phyloP scores from a whole-genome alignment of 1,140 invertebrate species.

The Tetraneura akinire region DNA sequence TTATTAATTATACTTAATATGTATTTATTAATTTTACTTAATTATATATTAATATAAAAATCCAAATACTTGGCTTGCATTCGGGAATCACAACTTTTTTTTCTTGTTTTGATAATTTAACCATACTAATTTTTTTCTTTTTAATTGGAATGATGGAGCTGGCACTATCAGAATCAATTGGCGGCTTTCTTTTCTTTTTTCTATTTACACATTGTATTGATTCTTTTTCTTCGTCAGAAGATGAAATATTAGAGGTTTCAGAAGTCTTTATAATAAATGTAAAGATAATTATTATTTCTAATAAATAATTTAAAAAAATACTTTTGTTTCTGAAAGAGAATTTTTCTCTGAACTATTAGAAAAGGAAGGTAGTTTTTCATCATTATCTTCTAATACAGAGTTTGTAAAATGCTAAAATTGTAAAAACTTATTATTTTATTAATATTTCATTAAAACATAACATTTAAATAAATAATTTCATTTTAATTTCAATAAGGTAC shows the following conservation, averaged over 20 bases:
- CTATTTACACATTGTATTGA: background rate
- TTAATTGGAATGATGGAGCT: slow-evolving; percentile 55
- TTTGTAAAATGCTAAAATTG: slow-evolving; percentile 32
- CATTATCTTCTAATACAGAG: slow-evolving; percentile 47
- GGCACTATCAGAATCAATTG: slow-evolving; percentile 43
- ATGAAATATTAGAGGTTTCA: slow-evolving; percentile 19
- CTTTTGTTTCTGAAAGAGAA: slow-evolving; percentile 29
- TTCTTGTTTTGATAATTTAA: slow-evolving; percentile 56
- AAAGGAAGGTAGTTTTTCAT: slow-evolving; percentile 37
- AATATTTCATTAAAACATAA: background rate
- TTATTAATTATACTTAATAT: too few relatives aligned
- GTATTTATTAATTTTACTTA: too few relatives aligned
- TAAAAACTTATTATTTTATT: background rate
- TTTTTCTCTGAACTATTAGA: slow-evolving; percentile 41
- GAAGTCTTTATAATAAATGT: slow-evolving; percentile 20
- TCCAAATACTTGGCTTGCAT: slow-evolving; percentile 30
- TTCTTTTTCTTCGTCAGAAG: slow-evolving; percentile 38
- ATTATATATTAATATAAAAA: background rate
- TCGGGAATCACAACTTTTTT: slow-evolving; percentile 51
- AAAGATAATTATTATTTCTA: background rate
- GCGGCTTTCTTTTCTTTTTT: slow-evolving; percentile 43
- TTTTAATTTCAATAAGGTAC: too few relatives aligned
- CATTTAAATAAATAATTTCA: background rate
- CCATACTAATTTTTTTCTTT: slow-evolving; percentile 56
- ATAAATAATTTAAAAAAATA: slow-evolving; percentile 21